Conservation (phyloP, 2,797 vertebrate genomes). For the Muraenolepis orangiensis region DNA sequence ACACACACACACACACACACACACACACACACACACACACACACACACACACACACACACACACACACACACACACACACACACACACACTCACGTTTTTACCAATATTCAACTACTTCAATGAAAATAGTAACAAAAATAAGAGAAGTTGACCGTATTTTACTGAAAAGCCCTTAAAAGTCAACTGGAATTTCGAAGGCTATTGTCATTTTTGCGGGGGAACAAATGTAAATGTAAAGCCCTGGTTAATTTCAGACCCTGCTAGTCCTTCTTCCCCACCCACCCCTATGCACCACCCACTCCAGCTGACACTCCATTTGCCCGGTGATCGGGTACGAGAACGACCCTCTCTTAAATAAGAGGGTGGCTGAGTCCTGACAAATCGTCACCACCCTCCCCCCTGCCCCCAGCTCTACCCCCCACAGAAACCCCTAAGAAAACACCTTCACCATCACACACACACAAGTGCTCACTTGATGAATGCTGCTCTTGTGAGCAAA, state of each 20-base stretch:
- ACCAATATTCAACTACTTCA: background rate
- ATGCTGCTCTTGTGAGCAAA: conserved; percentile 57
- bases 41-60: conserved; percentile 34
- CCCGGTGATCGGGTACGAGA: background rate
- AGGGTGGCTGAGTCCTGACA: conserved; percentile 1
- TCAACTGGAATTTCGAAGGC: background rate
- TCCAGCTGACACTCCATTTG: background rate
- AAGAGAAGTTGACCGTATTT: background rate
- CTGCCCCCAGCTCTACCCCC: conserved; percentile 1
- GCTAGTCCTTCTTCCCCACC: background rate
- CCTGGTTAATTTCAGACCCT: background rate
- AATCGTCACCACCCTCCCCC: conserved; percentile 4
- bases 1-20: conserved; percentile 9
- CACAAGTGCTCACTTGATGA: conserved; percentile 43
- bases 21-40: conserved; percentile 30
- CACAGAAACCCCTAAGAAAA: conserved; percentile 38
- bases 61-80: background rate
- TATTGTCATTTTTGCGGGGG: too few species aligned
- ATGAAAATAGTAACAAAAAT: background rate
- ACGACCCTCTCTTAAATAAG: background rate
- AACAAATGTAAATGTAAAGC: too few species aligned
- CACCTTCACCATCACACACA: conserved; percentile 1
- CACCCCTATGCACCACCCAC: conserved; percentile 10
- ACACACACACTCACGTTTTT: conserved; percentile 13
- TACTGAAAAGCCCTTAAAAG: background rate